Evolutionary conservation across 2,113 vertebrate species (phyloP).

Genomic region (Rhinogobius similis): DNA sequence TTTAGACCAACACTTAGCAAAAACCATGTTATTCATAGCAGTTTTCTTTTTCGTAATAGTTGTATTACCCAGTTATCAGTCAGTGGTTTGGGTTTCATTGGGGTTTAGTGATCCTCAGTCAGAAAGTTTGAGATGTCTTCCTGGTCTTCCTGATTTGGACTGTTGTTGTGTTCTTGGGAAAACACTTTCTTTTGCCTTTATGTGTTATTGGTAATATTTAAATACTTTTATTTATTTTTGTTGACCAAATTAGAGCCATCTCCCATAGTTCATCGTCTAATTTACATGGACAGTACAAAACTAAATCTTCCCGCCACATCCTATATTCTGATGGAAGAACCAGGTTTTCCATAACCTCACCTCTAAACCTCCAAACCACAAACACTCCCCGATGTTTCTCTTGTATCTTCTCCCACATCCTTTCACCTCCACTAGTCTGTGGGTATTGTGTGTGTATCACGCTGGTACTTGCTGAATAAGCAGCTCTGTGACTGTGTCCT

Average conservation of each 20-base stretch:
- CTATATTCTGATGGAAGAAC: conserved; percentile 11
- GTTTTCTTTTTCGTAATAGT: too few relatives aligned
- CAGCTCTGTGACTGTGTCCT: conserved; percentile 48
- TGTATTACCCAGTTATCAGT: too few relatives aligned
- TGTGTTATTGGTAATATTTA: neutral
- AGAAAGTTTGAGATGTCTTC: neutral
- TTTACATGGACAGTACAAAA: neutral
- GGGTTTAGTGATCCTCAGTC: too few relatives aligned
- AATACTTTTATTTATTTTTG: neutral
- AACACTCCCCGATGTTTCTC: conserved; percentile 13
- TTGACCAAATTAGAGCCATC: neutral
- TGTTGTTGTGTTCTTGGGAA: neutral
- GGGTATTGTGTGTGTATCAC: conserved; percentile 14
- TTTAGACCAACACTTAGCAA: too few relatives aligned
- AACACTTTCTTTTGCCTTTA: neutral
- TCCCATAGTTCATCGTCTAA: neutral
- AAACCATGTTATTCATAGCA: too few relatives aligned
- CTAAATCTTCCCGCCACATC: conserved; percentile 1
- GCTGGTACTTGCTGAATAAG: conserved; percentile 59
- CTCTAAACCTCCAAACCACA: conserved; percentile 14
- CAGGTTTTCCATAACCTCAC: conserved; percentile 13
- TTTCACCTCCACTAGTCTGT: conserved; percentile 4
- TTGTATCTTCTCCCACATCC: conserved; percentile 8
- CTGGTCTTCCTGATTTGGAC: neutral
- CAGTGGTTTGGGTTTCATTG: too few relatives aligned